Evolutionary conservation across 2,888 invertebrate genomes (phyloP).

Genomic region (Congeria kusceri): DNA sequence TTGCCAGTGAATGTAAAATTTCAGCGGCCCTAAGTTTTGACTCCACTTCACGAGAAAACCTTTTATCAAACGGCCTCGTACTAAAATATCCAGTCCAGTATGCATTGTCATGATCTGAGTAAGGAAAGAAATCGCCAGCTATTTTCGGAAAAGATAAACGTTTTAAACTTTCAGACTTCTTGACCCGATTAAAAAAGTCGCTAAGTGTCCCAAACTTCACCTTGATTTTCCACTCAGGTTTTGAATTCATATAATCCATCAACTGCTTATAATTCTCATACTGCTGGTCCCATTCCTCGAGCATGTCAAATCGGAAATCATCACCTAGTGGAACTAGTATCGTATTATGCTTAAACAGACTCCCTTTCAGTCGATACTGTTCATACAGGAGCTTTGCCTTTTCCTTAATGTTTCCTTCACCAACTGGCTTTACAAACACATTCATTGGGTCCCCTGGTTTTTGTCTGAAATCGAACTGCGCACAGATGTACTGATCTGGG

Average conservation of each 20-base stretch:
- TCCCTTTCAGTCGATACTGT: constrained; percentile 95
- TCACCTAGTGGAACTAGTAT: constrained; percentile 97
- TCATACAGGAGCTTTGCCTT: constrained; percentile 93
- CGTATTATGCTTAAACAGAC: constrained; percentile 95
- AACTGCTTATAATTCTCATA: constrained; percentile 95
- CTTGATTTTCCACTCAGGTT: constrained; percentile 88
- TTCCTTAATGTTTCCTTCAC: constrained; percentile 92
- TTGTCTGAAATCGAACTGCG: constrained; percentile 88
- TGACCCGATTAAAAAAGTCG: constrained; percentile 91
- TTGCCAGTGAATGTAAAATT: constrained; percentile 76
- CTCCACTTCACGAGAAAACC: constrained; percentile 87
- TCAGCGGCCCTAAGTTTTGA: constrained; percentile 82
- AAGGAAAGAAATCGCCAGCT: constrained; percentile 98
- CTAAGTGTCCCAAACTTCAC: constrained; percentile 92
- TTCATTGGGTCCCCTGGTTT: constrained; percentile 95
- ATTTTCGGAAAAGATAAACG: constrained; percentile 88
- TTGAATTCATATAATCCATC: constrained; percentile 94
- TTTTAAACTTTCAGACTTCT: constrained; percentile 14
- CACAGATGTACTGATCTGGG: constrained; percentile 92
- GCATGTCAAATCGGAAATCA: constrained; percentile 96
- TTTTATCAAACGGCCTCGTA: constrained; percentile 91
- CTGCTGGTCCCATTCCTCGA: constrained; percentile 97
- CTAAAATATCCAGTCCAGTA: constrained; percentile 99
- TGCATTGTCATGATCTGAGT: constrained; percentile 93
- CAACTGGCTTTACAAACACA: constrained; percentile 93